Conservation (phyloP, 1,140 invertebrate species). For the Philopotamus ludificatus region DNA sequence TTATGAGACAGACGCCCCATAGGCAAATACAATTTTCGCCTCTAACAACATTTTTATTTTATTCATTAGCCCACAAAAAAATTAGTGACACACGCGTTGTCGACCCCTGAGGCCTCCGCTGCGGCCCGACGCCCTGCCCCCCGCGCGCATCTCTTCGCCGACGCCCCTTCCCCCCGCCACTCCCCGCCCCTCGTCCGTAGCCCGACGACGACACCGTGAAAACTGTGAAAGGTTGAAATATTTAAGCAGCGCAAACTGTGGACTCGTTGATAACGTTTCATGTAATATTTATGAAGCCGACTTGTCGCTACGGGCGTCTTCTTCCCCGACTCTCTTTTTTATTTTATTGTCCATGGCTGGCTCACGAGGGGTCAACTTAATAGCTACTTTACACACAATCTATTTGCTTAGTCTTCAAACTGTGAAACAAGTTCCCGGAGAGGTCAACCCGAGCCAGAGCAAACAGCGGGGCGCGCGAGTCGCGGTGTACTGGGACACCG, state of each 20-base stretch:
- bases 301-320: slow-evolving; percentile 20
- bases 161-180: background rate
- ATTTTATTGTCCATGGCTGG: background rate
- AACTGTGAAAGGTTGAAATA: slow-evolving; percentile 13
- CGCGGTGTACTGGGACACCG: no score
- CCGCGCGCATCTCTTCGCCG: no score
- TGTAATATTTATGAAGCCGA: slow-evolving; percentile 29
- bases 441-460: no score
- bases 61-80: slow-evolving; percentile 23
- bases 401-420: no score
- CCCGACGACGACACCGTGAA: slow-evolving; percentile 9
- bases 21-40: slow-evolving; percentile 32
- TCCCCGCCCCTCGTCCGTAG: background rate
- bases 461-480: no score
- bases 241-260: slow-evolving; percentile 18
- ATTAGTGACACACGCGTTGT: slow-evolving; percentile 4
- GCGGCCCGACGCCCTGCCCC: no score
- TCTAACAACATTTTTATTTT: slow-evolving; percentile 28
- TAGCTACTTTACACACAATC: background rate
- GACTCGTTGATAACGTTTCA: slow-evolving; percentile 28
- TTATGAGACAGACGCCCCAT: slow-evolving; percentile 26
- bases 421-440: no score
- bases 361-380: background rate
- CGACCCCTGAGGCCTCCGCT: no score
- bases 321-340: background rate